Base-by-base conservation (phyloP, 1,140 invertebrate species). In the Muscidifurax raptorellus region DNA sequence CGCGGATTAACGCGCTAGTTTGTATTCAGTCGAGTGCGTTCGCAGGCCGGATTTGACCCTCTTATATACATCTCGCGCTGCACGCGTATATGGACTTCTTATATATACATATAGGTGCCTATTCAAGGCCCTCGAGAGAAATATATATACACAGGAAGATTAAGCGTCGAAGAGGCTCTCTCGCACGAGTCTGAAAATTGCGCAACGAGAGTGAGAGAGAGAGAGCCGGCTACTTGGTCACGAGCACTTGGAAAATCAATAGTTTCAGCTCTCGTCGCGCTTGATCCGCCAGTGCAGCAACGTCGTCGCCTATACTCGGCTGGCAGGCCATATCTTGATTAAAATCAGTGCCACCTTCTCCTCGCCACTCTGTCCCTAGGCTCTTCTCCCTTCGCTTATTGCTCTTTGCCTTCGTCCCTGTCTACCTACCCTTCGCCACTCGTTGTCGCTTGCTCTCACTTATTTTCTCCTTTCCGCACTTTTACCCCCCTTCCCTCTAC, bases 251-350 rank as follows among this genome's bases (percentile, higher is more conserved):
- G 90, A 92, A 92, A 92, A 92, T 92, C 91, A 90, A 92, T 92
- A 92, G 88, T 89, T 80, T 85, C 86, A 89, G 86, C 66, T 18
- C n/a, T 5, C 52, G 4, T 40, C 89, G 91, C 89, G 87, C 89
- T 91, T 90, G 90, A 92, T 92, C 91, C 88, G 88, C 15, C 27
- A 44, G 28, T 9, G 32, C 69, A 30, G 86, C 88, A 89, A 88
- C 88, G 87, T 90, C 90, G 4, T 74, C 13, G 12, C 71, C 71
- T 32, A n/a, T n/a, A 10, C 71, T 36, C 28, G 18, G 18, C 90
- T 90, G 90, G 89, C 91, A 90, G 88, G 88, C 91, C 91, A 92
- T 93, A 93, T 93, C 92, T 93, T 92, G 92, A 93, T 93, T 93
- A 92, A 93, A 93, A 93, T 92, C 92, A 92, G 91, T 92, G 90